Evolutionary conservation across 2,113 vertebrate genomes (phyloP).

Genomic region (Archocentrus centrarchus): DNA sequence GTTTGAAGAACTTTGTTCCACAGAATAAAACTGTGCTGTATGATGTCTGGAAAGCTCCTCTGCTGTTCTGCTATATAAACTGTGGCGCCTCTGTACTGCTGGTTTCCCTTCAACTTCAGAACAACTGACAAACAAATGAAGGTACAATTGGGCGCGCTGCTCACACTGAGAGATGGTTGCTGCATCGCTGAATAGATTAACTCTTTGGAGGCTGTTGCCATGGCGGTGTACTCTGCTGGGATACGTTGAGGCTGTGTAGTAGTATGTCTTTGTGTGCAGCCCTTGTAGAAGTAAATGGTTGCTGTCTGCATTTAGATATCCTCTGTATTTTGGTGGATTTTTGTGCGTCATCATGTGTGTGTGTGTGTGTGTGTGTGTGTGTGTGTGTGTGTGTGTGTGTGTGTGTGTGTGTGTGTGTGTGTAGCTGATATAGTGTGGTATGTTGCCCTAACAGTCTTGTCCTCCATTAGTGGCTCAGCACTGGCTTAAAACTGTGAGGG

Average conservation of each 20-base stretch:
- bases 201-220: slow-evolving; percentile 73
- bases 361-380: slow-evolving; percentile 40
- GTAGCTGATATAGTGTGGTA: slow-evolving; percentile 58
- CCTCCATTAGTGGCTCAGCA: slow-evolving; percentile 73
- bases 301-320: slow-evolving; percentile 22
- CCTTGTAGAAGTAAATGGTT: slow-evolving; percentile 47
- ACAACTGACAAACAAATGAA: slow-evolving; percentile 74
- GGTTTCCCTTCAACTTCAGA: slow-evolving; percentile 51
- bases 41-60: slow-evolving; percentile 13
- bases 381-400: slow-evolving; percentile 22
- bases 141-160: slow-evolving; percentile 69
- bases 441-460: slow-evolving; percentile 76
- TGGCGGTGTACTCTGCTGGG: slow-evolving; percentile 66
- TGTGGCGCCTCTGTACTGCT: slow-evolving; percentile 31
- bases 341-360: slow-evolving; percentile 8
- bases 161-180: slow-evolving; percentile 68
- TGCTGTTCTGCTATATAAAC: background rate
- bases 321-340: slow-evolving; percentile 32
- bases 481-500: slow-evolving; percentile 60
- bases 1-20: background rate
- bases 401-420: slow-evolving; percentile 30
- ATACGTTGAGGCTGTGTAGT: slow-evolving; percentile 38
- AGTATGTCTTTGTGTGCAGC: slow-evolving; percentile 22
- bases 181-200: slow-evolving; percentile 74
- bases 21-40: background rate